A percentile compares a stretch with the other conserved stretches of the same genome.
These are phyloP conservation scores for Pseudolaguvia tuberculata DNA, from an alignment of 2,113 vertebrate genomes.

Conservation along the genomic window DNA sequence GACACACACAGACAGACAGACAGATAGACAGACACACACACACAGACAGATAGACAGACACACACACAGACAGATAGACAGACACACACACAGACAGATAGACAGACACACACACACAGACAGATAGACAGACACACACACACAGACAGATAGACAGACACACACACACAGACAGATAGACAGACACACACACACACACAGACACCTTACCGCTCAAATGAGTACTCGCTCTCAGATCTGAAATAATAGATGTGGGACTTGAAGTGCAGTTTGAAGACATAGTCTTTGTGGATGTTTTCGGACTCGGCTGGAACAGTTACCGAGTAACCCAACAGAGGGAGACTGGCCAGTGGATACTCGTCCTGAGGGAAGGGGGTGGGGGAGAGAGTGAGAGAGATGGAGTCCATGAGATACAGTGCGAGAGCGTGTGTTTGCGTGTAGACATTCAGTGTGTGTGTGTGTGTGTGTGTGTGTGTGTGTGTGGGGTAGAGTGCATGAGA, in stretches of 20 bases:
- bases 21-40: no score
- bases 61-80: no score
- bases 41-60: no score
- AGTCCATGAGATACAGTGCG: background rate
- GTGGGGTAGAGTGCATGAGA: background rate
- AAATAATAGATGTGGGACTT: constrained; percentile 99
- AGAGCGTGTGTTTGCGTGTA: no score
- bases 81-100: no score
- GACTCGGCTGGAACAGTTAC: constrained; percentile 87
- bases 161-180: no score
- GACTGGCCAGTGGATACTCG: constrained; percentile 93
- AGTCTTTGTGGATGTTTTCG: constrained; percentile 97
- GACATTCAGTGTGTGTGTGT: background rate
- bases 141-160: no score
- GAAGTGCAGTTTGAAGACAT: constrained; percentile 97
- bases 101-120: no score
- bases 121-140: no score
- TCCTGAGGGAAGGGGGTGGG: constrained; percentile 70
- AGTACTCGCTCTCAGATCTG: constrained; percentile 94
- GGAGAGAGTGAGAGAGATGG: background rate
- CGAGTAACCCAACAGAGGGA: constrained; percentile 91
- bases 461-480: background rate
- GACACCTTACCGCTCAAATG: constrained; percentile 90
- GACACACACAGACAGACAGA: no score
- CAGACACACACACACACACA: no score